Conservation (phyloP, 2,797 vertebrate genomes). For the Phyllotis vaccarum region DNA sequence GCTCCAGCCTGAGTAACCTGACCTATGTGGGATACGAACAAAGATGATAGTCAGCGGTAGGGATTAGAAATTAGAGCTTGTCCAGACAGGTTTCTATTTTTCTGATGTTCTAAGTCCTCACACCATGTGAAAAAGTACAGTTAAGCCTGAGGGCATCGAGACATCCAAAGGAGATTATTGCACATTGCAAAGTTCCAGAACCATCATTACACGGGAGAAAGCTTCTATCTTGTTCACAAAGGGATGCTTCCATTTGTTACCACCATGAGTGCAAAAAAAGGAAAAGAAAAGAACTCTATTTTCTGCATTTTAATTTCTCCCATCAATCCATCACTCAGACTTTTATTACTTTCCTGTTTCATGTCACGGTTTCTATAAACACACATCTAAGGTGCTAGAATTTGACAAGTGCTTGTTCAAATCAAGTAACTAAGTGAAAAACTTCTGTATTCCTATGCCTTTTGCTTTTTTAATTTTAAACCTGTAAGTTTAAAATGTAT, state of each 20-base stretch:
- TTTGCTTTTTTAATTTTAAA: slow-evolving; percentile 10
- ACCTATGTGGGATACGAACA: not conserved
- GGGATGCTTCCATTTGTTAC: not conserved
- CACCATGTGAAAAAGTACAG: slow-evolving; percentile 32
- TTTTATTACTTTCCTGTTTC: slow-evolving; percentile 18
- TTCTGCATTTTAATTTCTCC: not conserved
- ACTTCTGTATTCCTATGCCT: not conserved
- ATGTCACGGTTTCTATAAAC: not conserved
- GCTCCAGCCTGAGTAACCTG: not conserved
- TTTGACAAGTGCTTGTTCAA: not conserved
- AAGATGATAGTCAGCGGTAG: not conserved
- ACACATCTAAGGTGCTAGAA: not conserved
- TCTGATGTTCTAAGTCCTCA: not conserved
- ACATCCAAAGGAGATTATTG: not conserved
- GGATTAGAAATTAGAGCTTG: not conserved
- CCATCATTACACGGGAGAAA: not conserved
- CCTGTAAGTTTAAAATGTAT: not conserved
- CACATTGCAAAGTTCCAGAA: slow-evolving; percentile 7
- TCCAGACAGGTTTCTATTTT: not conserved
- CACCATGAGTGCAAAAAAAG: not conserved
- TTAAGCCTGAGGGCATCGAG: not conserved
- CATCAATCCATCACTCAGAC: not conserved
- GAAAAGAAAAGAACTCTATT: not conserved
- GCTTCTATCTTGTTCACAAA: slow-evolving; percentile 4
- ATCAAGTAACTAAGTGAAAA: not conserved